A percentile compares a stretch with the other conserved stretches of the same genome.
These are phyloP conservation scores for Apantesis nais DNA, from an alignment of 2,888 invertebrate species.

Conservation along the genomic window DNA sequence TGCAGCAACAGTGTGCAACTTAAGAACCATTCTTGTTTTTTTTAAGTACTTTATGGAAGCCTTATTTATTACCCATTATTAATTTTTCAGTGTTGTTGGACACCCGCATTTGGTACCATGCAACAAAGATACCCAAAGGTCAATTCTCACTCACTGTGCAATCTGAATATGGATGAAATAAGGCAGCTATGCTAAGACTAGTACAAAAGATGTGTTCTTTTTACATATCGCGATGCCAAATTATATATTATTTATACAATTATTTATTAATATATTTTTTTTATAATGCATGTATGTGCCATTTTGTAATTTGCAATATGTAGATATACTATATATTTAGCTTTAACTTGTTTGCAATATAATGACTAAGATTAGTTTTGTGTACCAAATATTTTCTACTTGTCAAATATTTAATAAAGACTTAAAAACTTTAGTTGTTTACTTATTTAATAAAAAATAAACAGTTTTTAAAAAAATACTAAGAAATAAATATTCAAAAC, in stretches of 20 bases:
- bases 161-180: constrained; percentile 93
- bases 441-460: constrained; percentile 27
- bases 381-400: constrained; percentile 54
- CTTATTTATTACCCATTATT: background rate
- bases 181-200: constrained; percentile 46
- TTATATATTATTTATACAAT: constrained; percentile 58
- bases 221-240: constrained; percentile 81
- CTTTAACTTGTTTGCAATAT: constrained; percentile 58
- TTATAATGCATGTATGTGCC: constrained; percentile 68
- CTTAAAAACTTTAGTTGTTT: constrained; percentile 2
- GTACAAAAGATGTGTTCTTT: constrained; percentile 66
- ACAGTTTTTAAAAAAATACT: constrained; percentile 45
- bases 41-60: no score
- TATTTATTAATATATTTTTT: constrained; percentile 51
- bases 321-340: constrained; percentile 71
- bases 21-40: background rate
- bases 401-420: constrained; percentile 17
- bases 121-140: constrained; percentile 92
- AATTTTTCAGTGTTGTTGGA: constrained; percentile 90
- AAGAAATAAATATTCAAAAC: constrained; percentile 67
- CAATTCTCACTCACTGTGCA: constrained; percentile 95
- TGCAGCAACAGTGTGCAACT: no score
- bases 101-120: constrained; percentile 96
- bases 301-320: constrained; percentile 56
- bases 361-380: constrained; percentile 49